Conservation (phyloP, 2,888 invertebrate genomes). For the Galerucella calmariensis region DNA sequence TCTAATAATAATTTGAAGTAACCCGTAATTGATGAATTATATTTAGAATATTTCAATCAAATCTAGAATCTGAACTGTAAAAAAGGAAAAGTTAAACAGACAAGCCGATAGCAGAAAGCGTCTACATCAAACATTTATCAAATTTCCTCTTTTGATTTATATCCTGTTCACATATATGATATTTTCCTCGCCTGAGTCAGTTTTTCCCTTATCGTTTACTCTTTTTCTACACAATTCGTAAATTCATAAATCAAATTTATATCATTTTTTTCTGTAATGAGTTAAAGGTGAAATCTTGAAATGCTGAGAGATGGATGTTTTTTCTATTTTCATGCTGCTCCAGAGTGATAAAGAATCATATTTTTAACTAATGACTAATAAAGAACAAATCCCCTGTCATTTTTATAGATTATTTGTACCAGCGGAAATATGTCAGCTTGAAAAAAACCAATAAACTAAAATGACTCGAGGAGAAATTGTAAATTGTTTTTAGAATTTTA, state of each 20-base stretch:
- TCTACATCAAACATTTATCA: constrained; percentile 8
- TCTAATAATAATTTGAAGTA: no score
- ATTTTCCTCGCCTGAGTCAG: constrained; percentile 3
- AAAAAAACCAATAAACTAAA: no score
- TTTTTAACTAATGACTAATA: no score
- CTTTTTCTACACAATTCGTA: background rate
- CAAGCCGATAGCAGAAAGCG: background rate
- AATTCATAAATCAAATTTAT: constrained; percentile 18
- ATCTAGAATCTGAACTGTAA: background rate
- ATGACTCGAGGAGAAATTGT: no score
- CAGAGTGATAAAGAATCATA: no score
- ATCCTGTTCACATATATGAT: background rate
- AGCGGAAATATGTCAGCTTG: no score
- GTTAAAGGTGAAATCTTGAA: constrained; percentile 1
- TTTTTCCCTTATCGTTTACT: background rate
- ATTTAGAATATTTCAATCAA: no score
- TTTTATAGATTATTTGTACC: no score
- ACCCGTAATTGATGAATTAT: no score
- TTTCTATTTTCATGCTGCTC: no score
- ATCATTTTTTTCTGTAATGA: constrained; percentile 9
- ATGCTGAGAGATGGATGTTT: background rate
- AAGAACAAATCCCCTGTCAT: no score
- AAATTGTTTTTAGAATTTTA: no score
- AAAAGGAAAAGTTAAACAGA: background rate
- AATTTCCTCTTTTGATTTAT: constrained; percentile 13